Evolutionary conservation across 1,140 invertebrate species (phyloP).

Genomic region (Ceratosolen fusciceps): DNA sequence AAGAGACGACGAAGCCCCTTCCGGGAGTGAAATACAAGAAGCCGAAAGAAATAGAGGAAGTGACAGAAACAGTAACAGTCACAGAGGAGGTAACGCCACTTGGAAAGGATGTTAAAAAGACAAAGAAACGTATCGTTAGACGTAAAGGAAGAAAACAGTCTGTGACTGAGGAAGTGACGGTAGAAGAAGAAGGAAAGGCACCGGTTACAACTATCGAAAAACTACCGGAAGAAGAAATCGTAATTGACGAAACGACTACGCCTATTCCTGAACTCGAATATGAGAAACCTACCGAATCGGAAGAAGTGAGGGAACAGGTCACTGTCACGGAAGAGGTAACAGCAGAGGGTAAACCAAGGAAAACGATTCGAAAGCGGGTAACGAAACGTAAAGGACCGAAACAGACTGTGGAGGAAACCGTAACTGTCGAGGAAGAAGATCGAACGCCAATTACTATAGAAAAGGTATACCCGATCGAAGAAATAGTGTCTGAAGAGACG

Average conservation of each 20-base stretch:
- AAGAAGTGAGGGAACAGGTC: conserved; percentile 47
- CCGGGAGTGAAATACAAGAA: too few relatives aligned
- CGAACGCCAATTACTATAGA: too few relatives aligned
- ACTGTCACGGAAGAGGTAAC: conserved; percentile 48
- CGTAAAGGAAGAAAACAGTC: conserved; percentile 66
- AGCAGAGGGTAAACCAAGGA: too few relatives aligned
- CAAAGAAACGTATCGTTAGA: conserved; percentile 45
- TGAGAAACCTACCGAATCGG: conserved; percentile 31
- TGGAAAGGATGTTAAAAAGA: conserved; percentile 50
- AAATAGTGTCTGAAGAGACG: too few relatives aligned
- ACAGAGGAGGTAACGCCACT: conserved; percentile 44
- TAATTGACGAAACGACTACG: conserved; percentile 11
- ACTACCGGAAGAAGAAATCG: conserved; percentile 51
- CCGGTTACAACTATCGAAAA: conserved; percentile 51
- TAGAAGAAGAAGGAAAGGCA: conserved; percentile 69
- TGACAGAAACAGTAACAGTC: conserved; percentile 35
- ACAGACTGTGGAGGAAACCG: too few relatives aligned
- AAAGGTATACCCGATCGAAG: too few relatives aligned
- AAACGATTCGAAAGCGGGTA: too few relatives aligned
- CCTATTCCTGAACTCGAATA: conserved; percentile 1
- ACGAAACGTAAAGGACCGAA: too few relatives aligned
- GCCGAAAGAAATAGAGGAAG: too few relatives aligned
- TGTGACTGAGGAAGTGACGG: conserved; percentile 69
- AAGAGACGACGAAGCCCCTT: too few relatives aligned
- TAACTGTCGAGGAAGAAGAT: too few relatives aligned